Percentiles rank a stretch among this genome's conserved stretches.
These are phyloP conservation scores for Tinamus guttatus DNA, from an alignment of 2,113 vertebrate species.

Conservation along the genomic window DNA sequence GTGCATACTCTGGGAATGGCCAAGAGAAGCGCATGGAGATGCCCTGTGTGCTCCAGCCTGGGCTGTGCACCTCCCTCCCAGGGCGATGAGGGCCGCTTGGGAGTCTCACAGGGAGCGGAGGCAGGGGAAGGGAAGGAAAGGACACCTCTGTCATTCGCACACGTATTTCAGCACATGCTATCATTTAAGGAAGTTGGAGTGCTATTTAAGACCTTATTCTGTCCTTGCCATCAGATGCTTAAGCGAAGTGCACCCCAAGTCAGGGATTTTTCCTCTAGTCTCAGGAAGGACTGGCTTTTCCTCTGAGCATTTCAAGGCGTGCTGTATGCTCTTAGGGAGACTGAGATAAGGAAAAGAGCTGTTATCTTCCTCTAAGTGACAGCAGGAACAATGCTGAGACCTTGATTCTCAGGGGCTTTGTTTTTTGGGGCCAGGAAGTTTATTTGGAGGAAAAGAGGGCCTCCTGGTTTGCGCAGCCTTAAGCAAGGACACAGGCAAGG, in stretches of 20 bases:
- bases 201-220: slow-evolving; percentile 36
- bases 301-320: not conserved
- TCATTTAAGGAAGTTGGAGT: slow-evolving; percentile 50
- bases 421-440: slow-evolving; percentile 6
- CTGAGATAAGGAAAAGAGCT: slow-evolving; percentile 22
- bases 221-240: slow-evolving; percentile 11
- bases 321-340: not conserved
- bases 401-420: not conserved
- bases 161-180: not conserved
- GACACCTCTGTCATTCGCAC: not conserved
- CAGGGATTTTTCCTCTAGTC: slow-evolving; percentile 36
- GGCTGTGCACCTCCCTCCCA: not conserved
- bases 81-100: not conserved
- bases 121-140: not conserved
- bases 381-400: slow-evolving; percentile 28
- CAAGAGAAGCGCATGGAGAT: not conserved
- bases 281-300: slow-evolving; percentile 66
- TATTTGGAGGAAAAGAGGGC: slow-evolving; percentile 18
- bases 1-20: not conserved
- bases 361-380: slow-evolving; percentile 1
- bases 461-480: not conserved
- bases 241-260: not conserved
- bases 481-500: not conserved
- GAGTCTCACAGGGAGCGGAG: accelerated
- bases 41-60: too few species aligned